Evolutionary conservation across 2,888 invertebrate species (phyloP).

Genomic region (Bibio marci): DNA sequence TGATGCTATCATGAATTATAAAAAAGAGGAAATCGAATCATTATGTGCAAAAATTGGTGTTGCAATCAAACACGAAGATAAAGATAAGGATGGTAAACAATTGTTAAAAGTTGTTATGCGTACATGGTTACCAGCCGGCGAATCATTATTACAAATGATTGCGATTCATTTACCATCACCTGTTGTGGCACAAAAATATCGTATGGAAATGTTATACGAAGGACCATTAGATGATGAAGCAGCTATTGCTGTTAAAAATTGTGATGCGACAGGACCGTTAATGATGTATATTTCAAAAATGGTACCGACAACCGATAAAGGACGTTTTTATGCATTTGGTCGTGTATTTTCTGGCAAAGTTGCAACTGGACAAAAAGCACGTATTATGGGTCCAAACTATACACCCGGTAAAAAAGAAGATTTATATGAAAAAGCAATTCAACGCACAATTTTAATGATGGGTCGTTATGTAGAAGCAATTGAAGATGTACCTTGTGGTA

Average conservation of each 20-base stretch:
- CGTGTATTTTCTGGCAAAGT: conserved; percentile 98
- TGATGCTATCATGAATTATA: conserved; percentile 72
- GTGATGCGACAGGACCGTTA: conserved; percentile 91
- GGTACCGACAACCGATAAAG: conserved; percentile 99
- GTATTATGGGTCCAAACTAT: conserved; percentile 99
- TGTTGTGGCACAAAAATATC: conserved; percentile 95
- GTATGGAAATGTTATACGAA: conserved; percentile 99
- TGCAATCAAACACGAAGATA: conserved; percentile 82
- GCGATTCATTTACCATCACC: conserved; percentile 99
- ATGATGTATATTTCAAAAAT: conserved; percentile 99
- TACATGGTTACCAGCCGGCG: conserved; percentile 98
- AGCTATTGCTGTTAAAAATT: conserved; percentile 77
- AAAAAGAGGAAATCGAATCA: conserved; percentile 81
- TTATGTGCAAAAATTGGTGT: conserved; percentile 85
- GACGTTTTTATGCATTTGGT: conserved; percentile 99
- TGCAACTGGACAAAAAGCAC: conserved; percentile 78
- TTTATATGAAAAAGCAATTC: conserved; percentile 96
- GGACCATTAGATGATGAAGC: conserved; percentile 95
- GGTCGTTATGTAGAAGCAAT: conserved; percentile 99
- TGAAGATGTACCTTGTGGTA: conserved; percentile 97
- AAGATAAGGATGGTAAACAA: conserved; percentile 91
- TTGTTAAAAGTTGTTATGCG: conserved; percentile 96
- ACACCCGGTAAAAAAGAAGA: conserved; percentile 97
- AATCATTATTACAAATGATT: conserved; percentile 99
- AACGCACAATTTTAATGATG: conserved; percentile 99